A percentile compares a stretch with the other conserved stretches of the same genome.
These are phyloP conservation scores for Spondyliosoma cantharus DNA, from an alignment of 2,797 vertebrate species.

Conservation along the genomic window DNA sequence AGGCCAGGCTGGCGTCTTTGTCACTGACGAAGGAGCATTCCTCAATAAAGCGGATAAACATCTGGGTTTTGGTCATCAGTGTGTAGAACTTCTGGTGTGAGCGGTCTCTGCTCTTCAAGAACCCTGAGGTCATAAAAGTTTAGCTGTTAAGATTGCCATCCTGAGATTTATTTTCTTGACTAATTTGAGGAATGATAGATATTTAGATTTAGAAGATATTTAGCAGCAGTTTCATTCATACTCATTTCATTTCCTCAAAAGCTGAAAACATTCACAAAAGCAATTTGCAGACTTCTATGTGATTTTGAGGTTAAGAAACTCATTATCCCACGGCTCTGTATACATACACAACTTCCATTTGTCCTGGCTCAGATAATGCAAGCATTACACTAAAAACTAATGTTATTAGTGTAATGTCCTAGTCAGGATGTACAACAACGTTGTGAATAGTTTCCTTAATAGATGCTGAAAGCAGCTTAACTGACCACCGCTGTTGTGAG, in stretches of 20 bases:
- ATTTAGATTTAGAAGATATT: too few species aligned
- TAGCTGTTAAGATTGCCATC: background rate
- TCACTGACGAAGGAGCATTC: slow-evolving; percentile 99
- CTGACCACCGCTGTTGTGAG: slow-evolving; percentile 30
- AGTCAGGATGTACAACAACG: slow-evolving; percentile 23
- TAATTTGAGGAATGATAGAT: background rate
- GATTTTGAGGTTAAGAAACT: slow-evolving; percentile 16
- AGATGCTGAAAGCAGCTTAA: slow-evolving; percentile 57
- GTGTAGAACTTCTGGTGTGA: slow-evolving; percentile 99
- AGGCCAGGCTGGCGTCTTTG: slow-evolving; percentile 96
- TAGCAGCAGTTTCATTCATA: background rate
- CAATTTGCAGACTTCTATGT: background rate
- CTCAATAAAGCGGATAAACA: slow-evolving; percentile 99
- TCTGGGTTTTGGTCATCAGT: slow-evolving; percentile 98
- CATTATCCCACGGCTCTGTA: slow-evolving; percentile 17
- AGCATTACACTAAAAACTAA: slow-evolving; percentile 8
- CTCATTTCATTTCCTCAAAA: background rate
- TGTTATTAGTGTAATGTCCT: slow-evolving; percentile 58
- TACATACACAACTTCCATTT: slow-evolving; percentile 32
- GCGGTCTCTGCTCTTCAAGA: slow-evolving; percentile 96
- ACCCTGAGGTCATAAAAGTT: slow-evolving; percentile 83
- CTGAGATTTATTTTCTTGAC: background rate
- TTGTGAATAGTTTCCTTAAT: slow-evolving; percentile 37
- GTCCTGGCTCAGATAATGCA: slow-evolving; percentile 47
- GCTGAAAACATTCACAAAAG: background rate